Base-by-base conservation (phyloP, 2,888 invertebrate genomes). In the Lithophane ornitopus region DNA sequence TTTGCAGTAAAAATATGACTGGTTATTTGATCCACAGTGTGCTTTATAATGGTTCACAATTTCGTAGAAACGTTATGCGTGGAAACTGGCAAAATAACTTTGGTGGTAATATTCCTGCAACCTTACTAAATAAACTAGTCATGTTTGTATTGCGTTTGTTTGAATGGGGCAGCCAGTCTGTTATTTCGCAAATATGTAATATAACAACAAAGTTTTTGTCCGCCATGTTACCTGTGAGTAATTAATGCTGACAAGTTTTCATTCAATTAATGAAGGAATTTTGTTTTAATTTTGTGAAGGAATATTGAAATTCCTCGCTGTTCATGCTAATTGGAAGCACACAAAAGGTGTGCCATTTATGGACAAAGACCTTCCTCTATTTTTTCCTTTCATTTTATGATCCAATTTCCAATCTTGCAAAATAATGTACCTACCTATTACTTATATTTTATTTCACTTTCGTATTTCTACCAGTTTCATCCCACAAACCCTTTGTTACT, bases 401-500 rank as follows among this genome's bases (percentile, higher is more conserved):
- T 19, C 2, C 16, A 44, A 9, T 46, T 4, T 19, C 1, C 16
- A 63, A 11, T 72, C 0, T 63, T 34, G 16, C 16, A 8, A 72
- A 41, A 39, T 0, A 78, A n/a, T 62, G 9, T 22, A 26, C 7
- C 14, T n/a, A n/a, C n/a, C n/a, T n/a, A n/a, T n/a, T n/a, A n/a
- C n/a, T n/a, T n/a, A n/a, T n/a, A n/a, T 39, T 65, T 39, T 80
- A 3, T 34, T 19, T 41, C 0, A 0, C 2, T 41, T 62, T 22
- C 12, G 26, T 52, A 9, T 65, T 76, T 65, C 3, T 22, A 34
- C 9, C 34, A 34, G 22, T 52, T 68, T 19, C 2, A 59, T 54
- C 12, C 16, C n/a, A 39, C 2, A 49, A 73, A 52, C n/a, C 76
- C 61, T 74, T 69, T 63, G 63, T 82, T 81, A 78, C 85, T 85